Base-by-base conservation (phyloP, 2,888 invertebrate genomes). In the Eulithis prunata region DNA sequence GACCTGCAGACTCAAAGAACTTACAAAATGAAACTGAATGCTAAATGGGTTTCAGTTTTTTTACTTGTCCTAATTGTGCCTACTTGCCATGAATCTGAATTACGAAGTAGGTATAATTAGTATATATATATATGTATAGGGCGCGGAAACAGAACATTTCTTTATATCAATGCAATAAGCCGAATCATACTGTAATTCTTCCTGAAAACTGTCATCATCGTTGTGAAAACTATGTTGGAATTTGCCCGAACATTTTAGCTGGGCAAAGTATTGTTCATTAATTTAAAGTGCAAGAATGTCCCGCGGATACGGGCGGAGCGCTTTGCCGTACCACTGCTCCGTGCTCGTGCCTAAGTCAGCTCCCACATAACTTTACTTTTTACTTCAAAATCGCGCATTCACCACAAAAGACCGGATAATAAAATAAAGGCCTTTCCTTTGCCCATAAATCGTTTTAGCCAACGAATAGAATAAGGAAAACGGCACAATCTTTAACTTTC, bases 401-500 rank as follows among this genome's bases (percentile, higher is more conserved):
- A 67, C 77, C 79, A 84, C 86, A 84, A 87, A 86, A 81, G 76
- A 76, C 78, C 81, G 84, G 84, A 85, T 87, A 86, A 85, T 87
- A 86, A 85, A 87, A 87, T 86, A 86, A 88, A 85, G 82, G 81
- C 80, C 83, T 82, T 85, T 82, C 83, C 83, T 78, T 75, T 78
- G 76, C 76, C 81, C 85, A 82, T 89, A 88, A 89, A 89, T 89
- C 88, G 87, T 79, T 77, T 80, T 77, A 77, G 83, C 83, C 82
- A 79, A 80, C 83, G 88, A 86, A 86, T 86, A 85, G 86, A 87
- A 87, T 87, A 84, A 84, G 83, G 85, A 86, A 87, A 89, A 87
- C 83, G 86, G 84, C 85, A 87, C 86, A 89, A 89, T 89, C 88
- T 89, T 89, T 89, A 89, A 90, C 88, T 90, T 89, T 90, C 85